phyloP scores from a whole-genome alignment of 2,888 invertebrate species.

The Agrochola lychnidis region DNA sequence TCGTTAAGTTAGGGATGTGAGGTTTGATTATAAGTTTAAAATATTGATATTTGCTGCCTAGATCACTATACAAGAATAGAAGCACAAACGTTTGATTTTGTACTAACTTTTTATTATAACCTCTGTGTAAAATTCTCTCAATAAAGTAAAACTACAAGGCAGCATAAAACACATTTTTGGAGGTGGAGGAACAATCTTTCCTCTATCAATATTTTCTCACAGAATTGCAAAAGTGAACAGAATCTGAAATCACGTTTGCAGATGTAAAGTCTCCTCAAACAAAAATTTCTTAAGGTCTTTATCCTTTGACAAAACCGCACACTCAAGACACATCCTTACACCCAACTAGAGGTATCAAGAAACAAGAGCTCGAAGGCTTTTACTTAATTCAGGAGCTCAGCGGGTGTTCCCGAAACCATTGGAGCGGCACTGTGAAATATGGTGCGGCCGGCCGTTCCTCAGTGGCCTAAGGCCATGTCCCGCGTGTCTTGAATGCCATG shows the following conservation, averaged over 20 bases:
- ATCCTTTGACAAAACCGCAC: slow-evolving; percentile 35
- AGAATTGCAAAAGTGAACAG: background rate
- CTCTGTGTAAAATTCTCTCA: background rate
- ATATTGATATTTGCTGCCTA: background rate
- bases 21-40: background rate
- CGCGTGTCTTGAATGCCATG: slow-evolving; percentile 85
- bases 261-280: background rate
- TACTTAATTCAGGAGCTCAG: slow-evolving; percentile 94
- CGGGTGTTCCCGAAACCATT: slow-evolving; percentile 91
- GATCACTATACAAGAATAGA: too few relatives aligned
- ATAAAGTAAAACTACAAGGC: background rate
- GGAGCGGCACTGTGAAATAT: slow-evolving; percentile 88
- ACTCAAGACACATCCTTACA: slow-evolving; percentile 72
- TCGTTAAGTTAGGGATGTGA: background rate
- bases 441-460: slow-evolving; percentile 79
- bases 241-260: background rate
- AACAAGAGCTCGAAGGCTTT: slow-evolving; percentile 93
- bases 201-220: background rate
- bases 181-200: background rate
- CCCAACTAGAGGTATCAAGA: slow-evolving; percentile 87
- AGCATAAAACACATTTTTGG: background rate
- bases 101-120: background rate
- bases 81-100: background rate
- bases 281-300: background rate
- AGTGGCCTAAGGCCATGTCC: slow-evolving; percentile 85